A percentile compares a stretch with the other conserved stretches of the same genome.
Evolutionary conservation across 2,888 invertebrate species (phyloP).

Genomic region (Habrosyne pyritoides): DNA sequence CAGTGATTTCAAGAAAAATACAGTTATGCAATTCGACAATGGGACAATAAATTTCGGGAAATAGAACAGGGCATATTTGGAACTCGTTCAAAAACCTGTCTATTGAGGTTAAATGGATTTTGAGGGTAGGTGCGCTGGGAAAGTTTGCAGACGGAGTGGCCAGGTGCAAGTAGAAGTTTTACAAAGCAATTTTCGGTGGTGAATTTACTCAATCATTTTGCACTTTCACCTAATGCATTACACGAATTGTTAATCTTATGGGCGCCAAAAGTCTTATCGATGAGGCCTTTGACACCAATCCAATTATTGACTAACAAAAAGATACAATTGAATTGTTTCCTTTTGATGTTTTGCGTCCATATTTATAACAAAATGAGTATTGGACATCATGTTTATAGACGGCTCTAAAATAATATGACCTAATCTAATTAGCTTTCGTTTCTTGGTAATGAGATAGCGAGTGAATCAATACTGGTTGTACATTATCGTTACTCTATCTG

Average conservation of each 20-base stretch:
- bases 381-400: slow-evolving; percentile 21
- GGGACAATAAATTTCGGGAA: slow-evolving; percentile 51
- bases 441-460: slow-evolving; percentile 50
- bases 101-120: slow-evolving; percentile 51
- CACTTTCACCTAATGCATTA: slow-evolving; percentile 11
- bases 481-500: slow-evolving; percentile 42
- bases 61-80: slow-evolving; percentile 53
- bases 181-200: slow-evolving; percentile 45
- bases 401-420: slow-evolving; percentile 16
- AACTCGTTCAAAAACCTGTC: slow-evolving; percentile 57
- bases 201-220: slow-evolving; percentile 41
- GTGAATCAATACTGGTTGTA: slow-evolving; percentile 42
- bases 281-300: not conserved
- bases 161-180: slow-evolving; percentile 50
- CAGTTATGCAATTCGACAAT: slow-evolving; percentile 38
- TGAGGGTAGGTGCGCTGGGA: slow-evolving; percentile 33
- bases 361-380: not conserved
- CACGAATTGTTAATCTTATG: not conserved
- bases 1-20: slow-evolving; percentile 24
- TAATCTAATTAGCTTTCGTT: slow-evolving; percentile 34
- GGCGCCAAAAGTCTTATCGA: not conserved
- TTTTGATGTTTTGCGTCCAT: not conserved
- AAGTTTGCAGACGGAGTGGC: slow-evolving; percentile 31
- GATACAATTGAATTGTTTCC: not conserved
- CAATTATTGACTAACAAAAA: slow-evolving; percentile 1